phyloP scores from a whole-genome alignment of 1,140 invertebrate genomes.

The Coptotermes formosanus region DNA sequence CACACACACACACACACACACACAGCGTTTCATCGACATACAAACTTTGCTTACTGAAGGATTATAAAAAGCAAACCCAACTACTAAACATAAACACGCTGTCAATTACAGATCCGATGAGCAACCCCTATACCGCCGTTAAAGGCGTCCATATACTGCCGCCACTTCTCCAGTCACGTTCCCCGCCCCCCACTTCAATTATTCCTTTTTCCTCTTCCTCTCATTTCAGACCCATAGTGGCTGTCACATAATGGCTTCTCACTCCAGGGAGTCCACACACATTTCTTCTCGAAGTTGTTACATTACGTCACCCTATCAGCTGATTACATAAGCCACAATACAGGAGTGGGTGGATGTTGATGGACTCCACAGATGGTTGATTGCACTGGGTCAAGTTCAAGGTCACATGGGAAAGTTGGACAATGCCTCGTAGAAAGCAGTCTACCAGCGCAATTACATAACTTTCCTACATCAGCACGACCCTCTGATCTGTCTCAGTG shows the following conservation, averaged over 20 bases:
- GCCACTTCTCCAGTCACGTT: no score
- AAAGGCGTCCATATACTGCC: no score
- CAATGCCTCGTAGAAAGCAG: not conserved
- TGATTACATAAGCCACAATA: not conserved
- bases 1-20: not conserved
- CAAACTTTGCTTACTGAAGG: not conserved
- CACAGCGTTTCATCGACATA: not conserved
- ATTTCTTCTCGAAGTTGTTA: not conserved
- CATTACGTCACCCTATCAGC: constrained; percentile 11
- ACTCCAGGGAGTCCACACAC: not conserved
- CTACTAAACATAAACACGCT: not conserved
- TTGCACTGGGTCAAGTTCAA: not conserved
- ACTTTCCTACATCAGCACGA: not conserved
- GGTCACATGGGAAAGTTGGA: not conserved
- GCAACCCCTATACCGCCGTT: not conserved
- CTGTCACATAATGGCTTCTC: not conserved
- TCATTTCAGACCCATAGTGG: not conserved
- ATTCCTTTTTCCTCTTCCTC: not conserved
- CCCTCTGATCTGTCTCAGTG: no score
- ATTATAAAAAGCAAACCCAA: not conserved
- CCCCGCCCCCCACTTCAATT: no score
- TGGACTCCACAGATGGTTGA: not conserved
- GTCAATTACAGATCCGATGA: not conserved
- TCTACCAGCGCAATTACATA: not conserved
- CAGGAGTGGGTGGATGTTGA: not conserved